Evolutionary conservation across 92 coral and sea anemone species (phyloP), one percentile per base, ranked within the genome.

Genomic region (Virgularia gustaviana): DNA sequence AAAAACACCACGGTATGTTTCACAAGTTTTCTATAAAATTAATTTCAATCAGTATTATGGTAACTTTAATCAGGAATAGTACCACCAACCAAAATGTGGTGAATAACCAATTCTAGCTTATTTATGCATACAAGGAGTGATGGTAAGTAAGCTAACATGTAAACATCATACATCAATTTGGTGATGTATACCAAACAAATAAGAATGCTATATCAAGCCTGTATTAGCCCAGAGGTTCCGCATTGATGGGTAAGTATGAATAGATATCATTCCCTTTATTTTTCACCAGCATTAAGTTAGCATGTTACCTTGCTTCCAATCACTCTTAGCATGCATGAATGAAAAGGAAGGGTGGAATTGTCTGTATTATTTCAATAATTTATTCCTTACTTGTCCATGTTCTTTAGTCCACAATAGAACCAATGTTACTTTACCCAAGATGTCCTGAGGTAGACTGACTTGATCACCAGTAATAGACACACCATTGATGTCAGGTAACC

Each of bases 331-430:
- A 43, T n/a, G 20, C 13, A 13, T 43, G 5, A 43, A 43, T 13
- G n/a, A 43, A 43, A 1, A 2, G 20, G 20, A 13, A 52, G 58
- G 16, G 19, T 23, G 29, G 22, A n/a, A 30, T n/a, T 10, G 29
- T 8, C 3, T 54, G 29, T 12, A 54, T 54, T 49, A 49, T 49
- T 49, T 6, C 4, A 16, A 15, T 13, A 43, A 54, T 20, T 6
- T 20, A 13, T 54, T 1, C 5, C 57, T 58, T 63, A 91, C 97
- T 87, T 91, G 96, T n/a, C 97, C 97, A 62, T 86, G 85, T 25
- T 89, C 92, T 73, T 88, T 77, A 9, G 90, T 79, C 98, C 96
- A 92, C 80, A 92, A 12, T 70, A 92, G 38, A 33, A 92, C 87
- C 20, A 92, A 70, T 2, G 98, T 86, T 2, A 86, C 84, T 60